Percentiles rank a stretch among this genome's conserved stretches.
These are phyloP conservation scores for Aratinga solstitialis DNA, from an alignment of 2,797 vertebrate species.

Conservation along the genomic window DNA sequence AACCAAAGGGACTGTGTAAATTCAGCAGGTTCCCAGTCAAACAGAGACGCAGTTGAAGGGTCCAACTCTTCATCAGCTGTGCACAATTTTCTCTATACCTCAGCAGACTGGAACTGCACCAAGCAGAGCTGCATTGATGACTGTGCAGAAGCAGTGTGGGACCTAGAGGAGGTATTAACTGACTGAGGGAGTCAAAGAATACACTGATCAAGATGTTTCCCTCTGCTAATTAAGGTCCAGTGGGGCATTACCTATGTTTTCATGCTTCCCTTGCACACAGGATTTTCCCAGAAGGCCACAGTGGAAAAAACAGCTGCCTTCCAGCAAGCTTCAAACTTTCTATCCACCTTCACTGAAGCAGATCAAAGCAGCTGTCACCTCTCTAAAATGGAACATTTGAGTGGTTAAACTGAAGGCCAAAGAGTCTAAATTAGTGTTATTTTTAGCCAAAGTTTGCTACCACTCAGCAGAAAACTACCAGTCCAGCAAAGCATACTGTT, in stretches of 20 bases:
- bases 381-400: background rate
- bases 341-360: background rate
- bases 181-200: background rate
- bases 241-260: background rate
- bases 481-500: background rate
- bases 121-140: background rate
- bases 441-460: background rate
- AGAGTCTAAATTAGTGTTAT: background rate
- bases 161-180: background rate
- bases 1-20: background rate
- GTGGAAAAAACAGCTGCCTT: conserved; percentile 35
- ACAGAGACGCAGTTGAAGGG: background rate
- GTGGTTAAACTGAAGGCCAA: background rate
- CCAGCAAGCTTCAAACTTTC: conserved; percentile 3
- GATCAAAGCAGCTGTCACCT: background rate
- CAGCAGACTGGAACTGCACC: background rate
- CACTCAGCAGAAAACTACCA: background rate
- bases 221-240: conserved; percentile 6
- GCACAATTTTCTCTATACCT: background rate
- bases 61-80: background rate
- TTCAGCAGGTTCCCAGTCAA: background rate
- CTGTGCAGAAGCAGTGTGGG: background rate
- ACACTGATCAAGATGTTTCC: background rate
- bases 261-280: conserved; percentile 6
- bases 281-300: background rate